phyloP scores from a whole-genome alignment of 2,113 vertebrate species.

The Tautogolabrus adspersus region DNA sequence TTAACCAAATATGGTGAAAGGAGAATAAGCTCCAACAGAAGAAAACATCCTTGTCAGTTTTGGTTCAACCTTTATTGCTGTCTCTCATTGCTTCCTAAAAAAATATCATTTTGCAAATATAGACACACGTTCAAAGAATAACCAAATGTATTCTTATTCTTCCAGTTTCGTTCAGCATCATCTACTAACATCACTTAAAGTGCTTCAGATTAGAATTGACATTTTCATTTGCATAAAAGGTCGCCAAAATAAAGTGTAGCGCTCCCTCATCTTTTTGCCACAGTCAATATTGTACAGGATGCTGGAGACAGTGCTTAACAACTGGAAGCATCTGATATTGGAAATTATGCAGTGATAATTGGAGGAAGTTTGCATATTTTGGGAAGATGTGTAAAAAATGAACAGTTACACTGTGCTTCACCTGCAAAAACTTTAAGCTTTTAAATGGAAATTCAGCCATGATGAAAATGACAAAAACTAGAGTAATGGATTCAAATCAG shows the following conservation, averaged over 20 bases:
- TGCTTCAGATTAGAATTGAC: slow-evolving; percentile 56
- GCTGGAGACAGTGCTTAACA: slow-evolving; percentile 19
- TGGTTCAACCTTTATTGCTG: slow-evolving; percentile 31
- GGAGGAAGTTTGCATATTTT: slow-evolving; percentile 27
- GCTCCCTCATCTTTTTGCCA: slow-evolving; percentile 25
- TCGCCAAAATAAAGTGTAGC: slow-evolving; percentile 26
- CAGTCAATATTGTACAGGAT: slow-evolving; percentile 42
- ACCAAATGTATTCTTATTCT: slow-evolving; percentile 24
- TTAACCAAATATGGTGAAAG: slow-evolving; percentile 1
- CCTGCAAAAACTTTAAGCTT: slow-evolving; percentile 21
- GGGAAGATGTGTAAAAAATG: not conserved
- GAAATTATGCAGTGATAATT: slow-evolving; percentile 31
- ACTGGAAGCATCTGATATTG: slow-evolving; percentile 28
- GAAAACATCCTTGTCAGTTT: slow-evolving; percentile 7
- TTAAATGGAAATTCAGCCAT: slow-evolving; percentile 2
- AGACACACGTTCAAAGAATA: slow-evolving; percentile 9
- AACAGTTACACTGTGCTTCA: slow-evolving; percentile 15
- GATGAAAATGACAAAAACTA: slow-evolving; percentile 3
- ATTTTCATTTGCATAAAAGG: slow-evolving; percentile 57
- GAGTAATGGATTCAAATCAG: slow-evolving; percentile 5
- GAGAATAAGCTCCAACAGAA: not conserved
- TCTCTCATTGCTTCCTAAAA: slow-evolving; percentile 24
- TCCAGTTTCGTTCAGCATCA: not conserved
- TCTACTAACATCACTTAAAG: slow-evolving; percentile 58
- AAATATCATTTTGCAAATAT: slow-evolving; percentile 17